phyloP scores from a whole-genome alignment of 2,888 invertebrate genomes.

The Nycteola revayana region DNA sequence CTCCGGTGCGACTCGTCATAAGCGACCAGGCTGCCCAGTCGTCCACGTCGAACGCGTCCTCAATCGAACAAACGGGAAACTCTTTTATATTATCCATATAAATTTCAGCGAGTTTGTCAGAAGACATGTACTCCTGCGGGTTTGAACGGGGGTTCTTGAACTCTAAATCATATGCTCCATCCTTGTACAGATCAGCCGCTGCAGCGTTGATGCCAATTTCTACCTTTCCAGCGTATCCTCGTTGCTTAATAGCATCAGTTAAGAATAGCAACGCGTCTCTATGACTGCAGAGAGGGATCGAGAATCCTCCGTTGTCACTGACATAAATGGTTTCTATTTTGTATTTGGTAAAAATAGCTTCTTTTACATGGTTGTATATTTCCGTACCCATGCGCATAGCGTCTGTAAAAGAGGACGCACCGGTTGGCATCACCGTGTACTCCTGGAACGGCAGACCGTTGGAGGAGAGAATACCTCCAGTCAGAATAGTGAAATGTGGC shows the following conservation, averaged over 20 bases:
- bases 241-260: slow-evolving; percentile 93
- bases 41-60: slow-evolving; percentile 99
- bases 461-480: slow-evolving; percentile 97
- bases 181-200: slow-evolving; percentile 96
- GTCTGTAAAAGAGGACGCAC: slow-evolving; percentile 94
- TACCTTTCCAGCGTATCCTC: slow-evolving; percentile 94
- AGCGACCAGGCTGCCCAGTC: slow-evolving; percentile 98
- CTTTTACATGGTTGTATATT: slow-evolving; percentile 95
- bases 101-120: slow-evolving; percentile 91
- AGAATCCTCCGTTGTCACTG: slow-evolving; percentile 98
- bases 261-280: slow-evolving; percentile 94
- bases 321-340: slow-evolving; percentile 96
- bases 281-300: slow-evolving; percentile 96
- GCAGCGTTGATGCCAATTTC: slow-evolving; percentile 99
- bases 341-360: slow-evolving; percentile 93
- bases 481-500: slow-evolving; percentile 98
- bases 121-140: slow-evolving; percentile 89
- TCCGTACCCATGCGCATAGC: slow-evolving; percentile 99
- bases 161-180: slow-evolving; percentile 95
- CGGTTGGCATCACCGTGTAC: slow-evolving; percentile 96
- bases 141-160: slow-evolving; percentile 98
- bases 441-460: slow-evolving; percentile 98
- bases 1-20: slow-evolving; percentile 85
- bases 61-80: slow-evolving; percentile 95
- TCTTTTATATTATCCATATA: slow-evolving; percentile 95